Evolutionary conservation across 2,113 vertebrate species (phyloP).

Genomic region (Pterocles orientalis): DNA sequence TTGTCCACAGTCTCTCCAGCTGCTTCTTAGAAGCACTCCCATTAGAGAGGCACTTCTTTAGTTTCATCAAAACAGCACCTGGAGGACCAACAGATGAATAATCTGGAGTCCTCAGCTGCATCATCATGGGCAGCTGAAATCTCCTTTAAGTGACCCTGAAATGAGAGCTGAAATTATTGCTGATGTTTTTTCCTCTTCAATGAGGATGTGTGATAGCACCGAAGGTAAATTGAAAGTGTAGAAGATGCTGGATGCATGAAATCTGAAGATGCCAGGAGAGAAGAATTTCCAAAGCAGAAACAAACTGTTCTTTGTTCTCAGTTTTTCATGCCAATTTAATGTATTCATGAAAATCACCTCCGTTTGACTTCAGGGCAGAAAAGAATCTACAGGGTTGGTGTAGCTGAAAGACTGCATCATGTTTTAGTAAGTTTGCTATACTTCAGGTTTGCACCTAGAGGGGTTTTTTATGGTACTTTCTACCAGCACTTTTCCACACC

Average conservation of each 20-base stretch:
- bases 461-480: neutral
- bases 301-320: neutral
- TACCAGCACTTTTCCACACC: neutral
- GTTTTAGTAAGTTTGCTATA: neutral
- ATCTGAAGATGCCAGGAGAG: neutral
- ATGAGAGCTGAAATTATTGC: neutral
- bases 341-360: constrained; percentile 30
- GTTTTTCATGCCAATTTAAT: constrained; percentile 8
- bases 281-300: constrained; percentile 27
- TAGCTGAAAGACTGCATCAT: neutral
- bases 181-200: neutral
- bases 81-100: neutral
- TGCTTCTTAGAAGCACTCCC: neutral
- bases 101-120: neutral
- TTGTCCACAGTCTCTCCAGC: neutral
- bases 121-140: neutral
- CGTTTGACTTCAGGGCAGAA: constrained; percentile 31
- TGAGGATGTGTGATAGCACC: neutral
- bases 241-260: neutral
- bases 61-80: neutral
- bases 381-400: neutral
- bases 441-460: neutral
- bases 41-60: neutral
- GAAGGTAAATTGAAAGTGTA: neutral
- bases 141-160: constrained; percentile 10